These are phyloP conservation scores for Nycticryphes semicollaris DNA, from an alignment of 2,113 vertebrate genomes.

Conservation along the genomic window DNA sequence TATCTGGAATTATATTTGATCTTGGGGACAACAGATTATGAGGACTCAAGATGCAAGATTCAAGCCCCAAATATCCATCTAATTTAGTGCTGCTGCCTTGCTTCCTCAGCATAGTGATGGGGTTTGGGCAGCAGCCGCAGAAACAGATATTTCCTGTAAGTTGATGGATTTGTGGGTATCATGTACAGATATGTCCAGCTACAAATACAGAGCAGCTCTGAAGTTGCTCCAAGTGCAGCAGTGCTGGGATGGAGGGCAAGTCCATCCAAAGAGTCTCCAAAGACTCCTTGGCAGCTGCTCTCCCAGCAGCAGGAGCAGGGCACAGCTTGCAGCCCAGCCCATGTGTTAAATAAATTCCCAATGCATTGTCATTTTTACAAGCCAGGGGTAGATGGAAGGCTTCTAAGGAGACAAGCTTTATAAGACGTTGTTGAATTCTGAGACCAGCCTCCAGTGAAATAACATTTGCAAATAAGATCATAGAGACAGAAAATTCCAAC, in stretches of 20 bases:
- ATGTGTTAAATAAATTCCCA: not conserved
- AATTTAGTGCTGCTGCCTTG: not conserved
- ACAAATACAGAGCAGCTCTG: not conserved
- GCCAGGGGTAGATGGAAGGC: not conserved
- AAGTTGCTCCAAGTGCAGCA: not conserved
- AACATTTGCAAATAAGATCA: fast-evolving
- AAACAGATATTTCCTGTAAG: not conserved
- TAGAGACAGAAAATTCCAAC: not conserved
- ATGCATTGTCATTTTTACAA: not conserved
- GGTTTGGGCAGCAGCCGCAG: not conserved
- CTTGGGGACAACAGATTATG: not conserved
- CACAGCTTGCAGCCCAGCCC: constrained; percentile 35
- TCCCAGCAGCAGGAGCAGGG: not conserved
- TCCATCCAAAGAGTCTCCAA: not conserved
- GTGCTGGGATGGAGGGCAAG: not conserved
- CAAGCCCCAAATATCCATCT: not conserved
- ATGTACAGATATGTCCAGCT: not conserved
- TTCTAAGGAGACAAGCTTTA: not conserved
- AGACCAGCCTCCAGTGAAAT: not conserved
- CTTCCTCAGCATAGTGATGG: not conserved
- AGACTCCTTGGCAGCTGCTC: constrained; percentile 7
- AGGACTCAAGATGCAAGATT: not conserved
- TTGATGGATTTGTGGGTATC: not conserved
- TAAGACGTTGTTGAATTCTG: not conserved
- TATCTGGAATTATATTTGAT: constrained; percentile 14